These are phyloP conservation scores for Falco novaeseelandiae DNA, from an alignment of 2,797 vertebrate species.

Conservation along the genomic window DNA sequence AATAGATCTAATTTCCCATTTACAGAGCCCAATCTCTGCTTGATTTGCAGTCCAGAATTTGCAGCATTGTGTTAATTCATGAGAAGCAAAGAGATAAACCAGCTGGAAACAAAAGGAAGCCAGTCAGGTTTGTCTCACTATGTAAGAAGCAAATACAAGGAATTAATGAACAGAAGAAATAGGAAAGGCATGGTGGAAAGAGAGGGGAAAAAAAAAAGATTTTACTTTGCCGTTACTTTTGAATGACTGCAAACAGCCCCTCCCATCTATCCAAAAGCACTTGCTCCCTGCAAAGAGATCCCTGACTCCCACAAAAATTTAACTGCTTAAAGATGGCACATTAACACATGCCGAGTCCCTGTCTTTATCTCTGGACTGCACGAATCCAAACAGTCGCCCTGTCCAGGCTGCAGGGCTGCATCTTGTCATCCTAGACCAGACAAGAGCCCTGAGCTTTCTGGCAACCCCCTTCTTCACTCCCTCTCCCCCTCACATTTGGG, in stretches of 20 bases:
- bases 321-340: background rate
- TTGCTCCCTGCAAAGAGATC: background rate
- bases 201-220: background rate
- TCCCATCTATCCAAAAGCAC: background rate
- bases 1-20: background rate
- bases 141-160: background rate
- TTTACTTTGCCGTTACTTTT: background rate
- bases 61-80: background rate
- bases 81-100: background rate
- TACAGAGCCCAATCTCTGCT: background rate
- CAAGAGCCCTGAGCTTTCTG: background rate
- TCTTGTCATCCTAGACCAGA: background rate
- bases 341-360: background rate
- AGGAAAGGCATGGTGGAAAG: background rate
- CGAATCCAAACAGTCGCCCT: background rate
- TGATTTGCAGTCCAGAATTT: background rate
- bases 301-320: background rate
- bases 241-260: background rate
- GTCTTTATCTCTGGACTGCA: background rate
- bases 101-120: background rate
- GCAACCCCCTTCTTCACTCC: background rate
- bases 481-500: background rate
- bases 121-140: background rate
- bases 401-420: background rate
- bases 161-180: background rate